A percentile compares a stretch with the other conserved stretches of the same genome.
Conservation (phyloP, 2,797 vertebrate species). For the Darevskia nairensis region DNA sequence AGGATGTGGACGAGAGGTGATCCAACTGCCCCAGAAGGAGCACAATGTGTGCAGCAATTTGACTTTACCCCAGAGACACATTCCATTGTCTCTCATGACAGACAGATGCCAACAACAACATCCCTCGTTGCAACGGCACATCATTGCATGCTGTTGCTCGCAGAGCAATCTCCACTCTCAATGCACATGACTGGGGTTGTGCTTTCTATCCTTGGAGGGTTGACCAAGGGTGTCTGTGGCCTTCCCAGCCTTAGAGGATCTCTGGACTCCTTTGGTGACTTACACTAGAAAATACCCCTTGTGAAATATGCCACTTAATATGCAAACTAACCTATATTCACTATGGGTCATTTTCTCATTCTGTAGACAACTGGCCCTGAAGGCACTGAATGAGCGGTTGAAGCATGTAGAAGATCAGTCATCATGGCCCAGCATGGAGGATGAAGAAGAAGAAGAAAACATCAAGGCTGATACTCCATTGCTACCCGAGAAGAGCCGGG, state of each 20-base stretch:
- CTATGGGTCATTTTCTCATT: slow-evolving; percentile 45
- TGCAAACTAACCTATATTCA: slow-evolving; percentile 20
- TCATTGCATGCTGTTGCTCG: not conserved
- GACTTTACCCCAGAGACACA: too few relatives aligned
- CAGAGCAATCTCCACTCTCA: not conserved
- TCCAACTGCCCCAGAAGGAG: too few relatives aligned
- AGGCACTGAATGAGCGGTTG: slow-evolving; percentile 95
- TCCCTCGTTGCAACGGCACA: not conserved
- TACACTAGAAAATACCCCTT: not conserved
- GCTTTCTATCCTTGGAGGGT: too few relatives aligned
- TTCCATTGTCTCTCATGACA: too few relatives aligned
- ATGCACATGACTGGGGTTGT: too few relatives aligned
- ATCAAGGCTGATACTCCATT: slow-evolving; percentile 81
- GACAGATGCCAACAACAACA: too few relatives aligned
- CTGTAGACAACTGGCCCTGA: slow-evolving; percentile 93
- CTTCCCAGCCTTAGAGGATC: not conserved
- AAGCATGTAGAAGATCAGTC: slow-evolving; percentile 96
- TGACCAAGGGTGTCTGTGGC: too few relatives aligned
- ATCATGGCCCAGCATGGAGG: slow-evolving; percentile 97
- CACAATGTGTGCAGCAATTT: too few relatives aligned
- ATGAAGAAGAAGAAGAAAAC: slow-evolving; percentile 89
- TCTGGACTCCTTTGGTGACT: not conserved
- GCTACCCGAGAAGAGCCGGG: slow-evolving; percentile 68
- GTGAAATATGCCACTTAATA: not conserved
- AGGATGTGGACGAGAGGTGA: too few relatives aligned